Conservation (phyloP, 2,797 vertebrate genomes). For the Sparus aurata region DNA sequence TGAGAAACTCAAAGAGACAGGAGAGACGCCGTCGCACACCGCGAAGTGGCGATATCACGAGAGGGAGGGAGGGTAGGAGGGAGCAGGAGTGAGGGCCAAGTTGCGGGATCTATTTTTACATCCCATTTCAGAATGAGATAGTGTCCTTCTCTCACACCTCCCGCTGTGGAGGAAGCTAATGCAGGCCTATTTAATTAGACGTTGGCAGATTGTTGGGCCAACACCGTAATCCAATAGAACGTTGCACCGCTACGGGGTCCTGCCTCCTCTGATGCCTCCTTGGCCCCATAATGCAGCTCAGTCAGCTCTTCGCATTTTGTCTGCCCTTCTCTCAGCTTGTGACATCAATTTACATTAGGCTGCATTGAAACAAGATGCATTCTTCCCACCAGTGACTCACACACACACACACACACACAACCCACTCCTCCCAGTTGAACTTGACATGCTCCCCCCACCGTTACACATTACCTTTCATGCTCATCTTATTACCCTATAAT, state of each 20-base stretch:
- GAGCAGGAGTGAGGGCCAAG: conserved; percentile 62
- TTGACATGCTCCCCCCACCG: conserved; percentile 68
- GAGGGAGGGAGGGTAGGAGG: conserved; percentile 58
- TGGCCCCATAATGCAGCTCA: conserved; percentile 78
- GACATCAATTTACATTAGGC: conserved; percentile 84
- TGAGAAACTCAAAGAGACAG: conserved; percentile 54
- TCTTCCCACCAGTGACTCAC: conserved; percentile 56
- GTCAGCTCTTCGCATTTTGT: conserved; percentile 79
- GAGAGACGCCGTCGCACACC: conserved; percentile 29
- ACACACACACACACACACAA: conserved; percentile 35
- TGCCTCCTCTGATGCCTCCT: conserved; percentile 75
- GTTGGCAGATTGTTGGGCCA: conserved; percentile 85
- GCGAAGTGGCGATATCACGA: conserved; percentile 56
- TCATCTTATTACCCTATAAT: conserved; percentile 78
- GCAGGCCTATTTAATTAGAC: conserved; percentile 88
- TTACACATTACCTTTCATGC: conserved; percentile 74
- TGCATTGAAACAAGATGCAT: conserved; percentile 73
- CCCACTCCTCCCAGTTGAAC: conserved; percentile 67
- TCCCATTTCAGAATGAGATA: conserved; percentile 86
- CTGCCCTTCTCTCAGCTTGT: conserved; percentile 77
- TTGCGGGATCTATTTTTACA: conserved; percentile 83
- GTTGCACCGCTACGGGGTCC: conserved; percentile 75
- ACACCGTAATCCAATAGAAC: conserved; percentile 86
- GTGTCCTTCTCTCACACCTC: conserved; percentile 79
- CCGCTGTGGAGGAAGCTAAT: conserved; percentile 77